phyloP scores from a whole-genome alignment of 2,113 vertebrate species.

The Melanotaenia duboulayi region DNA sequence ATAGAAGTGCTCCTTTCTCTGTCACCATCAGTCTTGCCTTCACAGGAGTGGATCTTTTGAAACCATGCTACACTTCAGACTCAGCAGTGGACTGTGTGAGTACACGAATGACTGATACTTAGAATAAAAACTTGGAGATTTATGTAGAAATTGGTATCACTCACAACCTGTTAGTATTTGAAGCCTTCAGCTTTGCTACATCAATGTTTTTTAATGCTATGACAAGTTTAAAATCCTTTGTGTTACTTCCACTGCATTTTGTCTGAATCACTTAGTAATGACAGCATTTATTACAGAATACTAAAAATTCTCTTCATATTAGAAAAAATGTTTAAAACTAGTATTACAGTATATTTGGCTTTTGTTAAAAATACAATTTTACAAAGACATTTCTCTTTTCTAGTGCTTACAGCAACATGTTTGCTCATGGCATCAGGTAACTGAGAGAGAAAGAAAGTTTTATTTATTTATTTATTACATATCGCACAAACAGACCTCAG shows the following conservation, averaged over 20 bases:
- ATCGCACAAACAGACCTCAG: not conserved
- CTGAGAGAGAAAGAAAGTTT: not conserved
- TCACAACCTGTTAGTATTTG: too few relatives aligned
- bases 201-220: too few relatives aligned
- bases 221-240: too few relatives aligned
- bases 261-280: too few relatives aligned
- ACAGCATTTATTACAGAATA: too few relatives aligned
- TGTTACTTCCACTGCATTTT: too few relatives aligned
- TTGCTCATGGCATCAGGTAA: constrained; percentile 44
- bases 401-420: constrained; percentile 50
- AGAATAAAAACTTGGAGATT: too few relatives aligned
- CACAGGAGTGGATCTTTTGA: not conserved
- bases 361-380: not conserved
- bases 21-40: not conserved
- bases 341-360: not conserved
- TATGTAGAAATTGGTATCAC: too few relatives aligned
- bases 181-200: too few relatives aligned
- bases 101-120: constrained; percentile 6
- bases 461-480: not conserved
- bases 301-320: not conserved
- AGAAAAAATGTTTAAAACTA: not conserved
- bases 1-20: not conserved
- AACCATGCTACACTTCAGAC: constrained; percentile 40
- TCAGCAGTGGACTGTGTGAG: constrained; percentile 41
- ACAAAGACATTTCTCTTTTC: constrained; percentile 8